phyloP scores from a whole-genome alignment of 2,113 vertebrate species.

The Atherinomorus stipes region DNA sequence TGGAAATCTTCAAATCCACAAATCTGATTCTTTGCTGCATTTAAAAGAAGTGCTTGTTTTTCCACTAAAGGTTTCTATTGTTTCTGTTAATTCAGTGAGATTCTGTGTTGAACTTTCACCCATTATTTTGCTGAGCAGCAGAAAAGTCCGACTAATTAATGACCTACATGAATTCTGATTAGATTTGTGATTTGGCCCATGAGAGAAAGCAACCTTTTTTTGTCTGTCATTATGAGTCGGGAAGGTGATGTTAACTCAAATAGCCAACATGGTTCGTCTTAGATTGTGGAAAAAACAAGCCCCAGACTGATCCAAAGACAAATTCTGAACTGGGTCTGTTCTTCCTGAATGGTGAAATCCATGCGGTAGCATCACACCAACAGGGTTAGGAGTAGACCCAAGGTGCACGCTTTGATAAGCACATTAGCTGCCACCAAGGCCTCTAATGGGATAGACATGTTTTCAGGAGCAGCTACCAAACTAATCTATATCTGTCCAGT shows the following conservation, averaged over 20 bases:
- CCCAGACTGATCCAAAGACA: neutral
- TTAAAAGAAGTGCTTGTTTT: constrained; percentile 13
- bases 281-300: constrained; percentile 1
- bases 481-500: constrained; percentile 76
- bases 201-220: constrained; percentile 35
- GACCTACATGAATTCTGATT: constrained; percentile 67
- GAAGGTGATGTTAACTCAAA: neutral
- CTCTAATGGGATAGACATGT: constrained; percentile 62
- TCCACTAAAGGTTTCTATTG: constrained; percentile 15
- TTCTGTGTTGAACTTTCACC: constrained; percentile 26
- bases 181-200: constrained; percentile 60
- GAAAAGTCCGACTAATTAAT: constrained; percentile 51
- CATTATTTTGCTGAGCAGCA: constrained; percentile 12
- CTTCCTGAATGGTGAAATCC: neutral
- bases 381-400: constrained; percentile 18
- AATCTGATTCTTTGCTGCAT: constrained; percentile 10
- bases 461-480: constrained; percentile 59
- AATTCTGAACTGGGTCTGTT: neutral
- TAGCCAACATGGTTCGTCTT: neutral
- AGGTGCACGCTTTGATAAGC: constrained; percentile 68
- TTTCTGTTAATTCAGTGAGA: constrained; percentile 14
- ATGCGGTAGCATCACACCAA: neutral
- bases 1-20: constrained; percentile 10
- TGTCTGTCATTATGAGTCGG: constrained; percentile 35
- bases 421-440: constrained; percentile 47